Evolutionary conservation across 2,113 vertebrate genomes (phyloP).

Genomic region (Chionodraco myersi): DNA sequence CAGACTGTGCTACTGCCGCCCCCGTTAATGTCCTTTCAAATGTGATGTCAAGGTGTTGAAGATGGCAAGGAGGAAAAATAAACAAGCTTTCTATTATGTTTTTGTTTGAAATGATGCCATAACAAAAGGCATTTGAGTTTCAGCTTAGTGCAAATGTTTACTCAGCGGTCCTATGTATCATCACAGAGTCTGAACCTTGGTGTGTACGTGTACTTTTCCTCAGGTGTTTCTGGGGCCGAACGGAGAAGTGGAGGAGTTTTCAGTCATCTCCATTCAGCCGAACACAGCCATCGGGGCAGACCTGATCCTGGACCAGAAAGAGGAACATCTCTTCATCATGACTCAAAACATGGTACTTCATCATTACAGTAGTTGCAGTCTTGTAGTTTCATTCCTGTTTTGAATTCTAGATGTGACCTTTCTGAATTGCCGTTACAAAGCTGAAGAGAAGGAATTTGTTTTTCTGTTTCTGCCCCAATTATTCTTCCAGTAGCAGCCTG

Average conservation of each 20-base stretch:
- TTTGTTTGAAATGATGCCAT: neutral
- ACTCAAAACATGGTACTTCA: slow-evolving; percentile 88
- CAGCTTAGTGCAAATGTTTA: neutral
- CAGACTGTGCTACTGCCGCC: too few relatives aligned
- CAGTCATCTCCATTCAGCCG: slow-evolving; percentile 85
- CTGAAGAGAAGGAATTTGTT: slow-evolving; percentile 1
- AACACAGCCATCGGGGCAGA: slow-evolving; percentile 90
- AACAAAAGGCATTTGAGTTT: neutral
- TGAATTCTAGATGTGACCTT: neutral
- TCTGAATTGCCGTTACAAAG: neutral
- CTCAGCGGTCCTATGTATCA: neutral
- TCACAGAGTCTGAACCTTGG: neutral
- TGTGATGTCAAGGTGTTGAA: neutral
- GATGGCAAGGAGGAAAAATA: neutral
- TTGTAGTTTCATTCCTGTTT: neutral
- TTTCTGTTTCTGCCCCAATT: slow-evolving; percentile 37
- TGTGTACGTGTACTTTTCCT: slow-evolving; percentile 17
- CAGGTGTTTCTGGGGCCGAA: slow-evolving; percentile 91
- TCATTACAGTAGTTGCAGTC: neutral
- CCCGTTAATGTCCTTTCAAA: neutral
- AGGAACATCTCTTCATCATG: slow-evolving; percentile 94
- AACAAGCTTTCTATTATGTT: neutral
- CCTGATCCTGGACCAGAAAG: slow-evolving; percentile 89
- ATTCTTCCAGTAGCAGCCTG: slow-evolving; percentile 4
- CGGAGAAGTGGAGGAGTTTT: slow-evolving; percentile 87